A percentile compares a stretch with the other conserved stretches of the same genome.
Evolutionary conservation across 1,140 invertebrate species (phyloP).

Genomic region (Wasmannia auropunctata): DNA sequence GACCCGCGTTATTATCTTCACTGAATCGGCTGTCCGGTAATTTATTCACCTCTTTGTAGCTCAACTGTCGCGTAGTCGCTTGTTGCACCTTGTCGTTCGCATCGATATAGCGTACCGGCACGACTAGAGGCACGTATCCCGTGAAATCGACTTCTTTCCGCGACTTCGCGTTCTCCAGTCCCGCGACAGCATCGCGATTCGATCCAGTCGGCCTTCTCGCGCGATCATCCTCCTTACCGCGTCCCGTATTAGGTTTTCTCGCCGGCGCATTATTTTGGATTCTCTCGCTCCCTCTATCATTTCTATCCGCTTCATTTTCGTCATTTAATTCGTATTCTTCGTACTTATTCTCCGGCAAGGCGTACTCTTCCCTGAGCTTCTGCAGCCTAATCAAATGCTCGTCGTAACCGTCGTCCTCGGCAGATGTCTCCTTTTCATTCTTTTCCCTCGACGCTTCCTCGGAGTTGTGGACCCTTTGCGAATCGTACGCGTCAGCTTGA

Average conservation of each 20-base stretch:
- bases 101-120: constrained; percentile 75
- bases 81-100: constrained; percentile 62
- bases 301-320: not conserved
- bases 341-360: constrained; percentile 68
- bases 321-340: constrained; percentile 72
- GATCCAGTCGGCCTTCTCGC: not conserved
- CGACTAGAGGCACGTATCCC: constrained; percentile 73
- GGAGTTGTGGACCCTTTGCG: not conserved
- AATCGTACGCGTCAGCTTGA: not conserved
- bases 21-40: not conserved
- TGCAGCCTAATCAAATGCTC: constrained; percentile 29
- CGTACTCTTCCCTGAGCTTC: constrained; percentile 38
- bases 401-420: constrained; percentile 28
- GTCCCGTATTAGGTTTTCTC: not conserved
- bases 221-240: constrained; percentile 42
- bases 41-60: not conserved
- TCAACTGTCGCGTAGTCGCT: not conserved
- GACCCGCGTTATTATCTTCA: not conserved
- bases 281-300: not conserved
- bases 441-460: not conserved
- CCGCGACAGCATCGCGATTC: not conserved
- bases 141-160: constrained; percentile 72
- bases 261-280: not conserved
- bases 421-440: not conserved
- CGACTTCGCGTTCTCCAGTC: not conserved